A percentile compares a stretch with the other conserved stretches of the same genome.
phyloP scores from a whole-genome alignment of 2,797 vertebrate genomes.

The Fistularia commersonii region DNA sequence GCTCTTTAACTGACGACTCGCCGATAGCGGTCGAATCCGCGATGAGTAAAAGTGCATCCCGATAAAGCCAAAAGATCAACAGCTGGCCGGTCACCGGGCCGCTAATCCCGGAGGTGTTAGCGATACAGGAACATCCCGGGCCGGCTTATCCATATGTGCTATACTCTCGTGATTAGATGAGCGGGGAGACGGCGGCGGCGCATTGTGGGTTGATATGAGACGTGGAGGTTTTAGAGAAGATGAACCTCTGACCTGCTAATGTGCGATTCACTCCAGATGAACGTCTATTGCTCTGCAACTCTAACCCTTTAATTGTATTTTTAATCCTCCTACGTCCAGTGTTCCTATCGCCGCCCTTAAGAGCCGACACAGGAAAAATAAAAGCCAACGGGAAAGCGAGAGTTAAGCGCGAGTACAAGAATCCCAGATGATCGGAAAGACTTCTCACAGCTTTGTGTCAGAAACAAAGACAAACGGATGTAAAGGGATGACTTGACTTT shows the following conservation, averaged over 20 bases:
- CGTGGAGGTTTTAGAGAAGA: constrained; percentile 19
- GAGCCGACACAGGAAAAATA: neutral
- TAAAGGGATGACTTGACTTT: too few species aligned
- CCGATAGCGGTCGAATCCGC: neutral
- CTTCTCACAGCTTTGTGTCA: too few species aligned
- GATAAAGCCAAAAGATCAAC: constrained; percentile 51
- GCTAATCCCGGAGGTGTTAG: constrained; percentile 59
- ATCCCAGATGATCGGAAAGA: too few species aligned
- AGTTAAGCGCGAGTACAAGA: too few species aligned
- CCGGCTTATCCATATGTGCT: constrained; percentile 36
- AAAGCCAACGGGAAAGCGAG: too few species aligned
- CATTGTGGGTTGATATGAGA: constrained; percentile 39
- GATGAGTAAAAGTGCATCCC: constrained; percentile 13
- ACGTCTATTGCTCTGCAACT: constrained; percentile 4
- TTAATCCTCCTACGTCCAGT: constrained; percentile 19
- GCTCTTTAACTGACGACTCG: constrained; percentile 18
- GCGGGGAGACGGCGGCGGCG: too few species aligned
- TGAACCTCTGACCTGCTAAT: constrained; percentile 11
- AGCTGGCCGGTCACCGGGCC: constrained; percentile 48
- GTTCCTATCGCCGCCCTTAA: neutral
- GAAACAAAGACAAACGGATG: too few species aligned
- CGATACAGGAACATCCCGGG: constrained; percentile 49
- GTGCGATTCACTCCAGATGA: constrained; percentile 12
- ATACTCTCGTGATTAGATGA: constrained; percentile 36
- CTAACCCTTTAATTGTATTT: constrained; percentile 9